These are phyloP conservation scores for Daubentonia madagascariensis DNA, from an alignment of 2,113 vertebrate genomes.

Conservation along the genomic window DNA sequence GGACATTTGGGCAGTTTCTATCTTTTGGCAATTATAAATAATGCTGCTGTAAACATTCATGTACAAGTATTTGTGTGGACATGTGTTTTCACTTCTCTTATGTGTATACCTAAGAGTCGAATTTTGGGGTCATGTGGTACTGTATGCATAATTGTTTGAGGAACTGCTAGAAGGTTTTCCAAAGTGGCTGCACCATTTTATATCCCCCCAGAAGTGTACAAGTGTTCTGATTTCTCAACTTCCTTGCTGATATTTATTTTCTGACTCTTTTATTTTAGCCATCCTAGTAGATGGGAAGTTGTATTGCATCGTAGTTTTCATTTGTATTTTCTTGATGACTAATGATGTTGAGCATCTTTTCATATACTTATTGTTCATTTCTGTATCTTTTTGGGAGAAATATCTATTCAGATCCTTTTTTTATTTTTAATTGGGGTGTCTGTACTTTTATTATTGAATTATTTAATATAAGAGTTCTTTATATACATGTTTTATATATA, in stretches of 20 bases:
- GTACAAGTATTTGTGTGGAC: too few species aligned
- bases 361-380: background rate
- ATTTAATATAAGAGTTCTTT: background rate
- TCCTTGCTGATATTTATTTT: background rate
- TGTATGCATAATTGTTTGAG: background rate
- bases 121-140: background rate
- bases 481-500: too few species aligned
- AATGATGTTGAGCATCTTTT: background rate
- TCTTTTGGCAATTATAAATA: background rate
- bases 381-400: background rate
- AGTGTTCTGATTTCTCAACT: background rate
- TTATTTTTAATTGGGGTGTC: background rate
- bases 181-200: background rate
- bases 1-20: background rate
- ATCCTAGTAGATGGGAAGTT: background rate
- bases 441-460: background rate
- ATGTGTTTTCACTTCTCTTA: background rate
- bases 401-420: background rate
- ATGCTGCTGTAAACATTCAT: background rate
- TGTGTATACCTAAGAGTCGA: background rate
- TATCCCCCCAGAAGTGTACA: background rate
- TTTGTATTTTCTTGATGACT: background rate
- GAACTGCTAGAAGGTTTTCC: background rate
- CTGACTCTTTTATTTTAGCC: background rate
- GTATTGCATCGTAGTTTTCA: background rate